phyloP scores from a whole-genome alignment of 23 tunicate species.

The Ascidia mentula region DNA sequence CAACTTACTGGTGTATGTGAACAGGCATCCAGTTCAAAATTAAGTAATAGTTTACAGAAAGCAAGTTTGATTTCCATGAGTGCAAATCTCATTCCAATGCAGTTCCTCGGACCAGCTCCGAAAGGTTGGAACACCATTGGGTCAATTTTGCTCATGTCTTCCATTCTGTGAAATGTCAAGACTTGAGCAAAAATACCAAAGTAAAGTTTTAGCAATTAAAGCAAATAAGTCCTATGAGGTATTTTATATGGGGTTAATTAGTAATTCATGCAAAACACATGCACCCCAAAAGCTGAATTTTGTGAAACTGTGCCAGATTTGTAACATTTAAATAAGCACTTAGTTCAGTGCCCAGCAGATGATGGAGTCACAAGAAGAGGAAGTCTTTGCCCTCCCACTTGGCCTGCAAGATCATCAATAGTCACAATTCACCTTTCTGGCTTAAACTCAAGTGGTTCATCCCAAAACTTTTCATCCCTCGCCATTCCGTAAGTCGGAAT shows the following conservation, averaged over 20 bases:
- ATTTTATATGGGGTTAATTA: no score
- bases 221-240: no score
- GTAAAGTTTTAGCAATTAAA: no score
- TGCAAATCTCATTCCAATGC: conserved; percentile 56
- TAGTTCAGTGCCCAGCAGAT: background rate
- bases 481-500: conserved; percentile 34
- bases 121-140: conserved; percentile 65
- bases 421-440: conserved; percentile 47
- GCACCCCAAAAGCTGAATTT: no score
- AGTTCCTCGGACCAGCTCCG: conserved; percentile 73
- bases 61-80: conserved; percentile 56
- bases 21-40: conserved; percentile 48
- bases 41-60: conserved; percentile 37
- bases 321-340: no score
- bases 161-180: no score
- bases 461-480: conserved; percentile 54
- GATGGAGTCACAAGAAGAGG: background rate
- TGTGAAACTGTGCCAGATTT: no score
- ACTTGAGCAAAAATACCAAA: no score
- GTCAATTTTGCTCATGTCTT: conserved; percentile 79
- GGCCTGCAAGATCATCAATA: background rate
- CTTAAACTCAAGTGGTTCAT: conserved; percentile 44
- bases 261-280: no score
- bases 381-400: background rate
- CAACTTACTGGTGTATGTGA: conserved; percentile 57